Base-by-base conservation (phyloP, 2,888 invertebrate species). In the Slavum lentiscoides region DNA sequence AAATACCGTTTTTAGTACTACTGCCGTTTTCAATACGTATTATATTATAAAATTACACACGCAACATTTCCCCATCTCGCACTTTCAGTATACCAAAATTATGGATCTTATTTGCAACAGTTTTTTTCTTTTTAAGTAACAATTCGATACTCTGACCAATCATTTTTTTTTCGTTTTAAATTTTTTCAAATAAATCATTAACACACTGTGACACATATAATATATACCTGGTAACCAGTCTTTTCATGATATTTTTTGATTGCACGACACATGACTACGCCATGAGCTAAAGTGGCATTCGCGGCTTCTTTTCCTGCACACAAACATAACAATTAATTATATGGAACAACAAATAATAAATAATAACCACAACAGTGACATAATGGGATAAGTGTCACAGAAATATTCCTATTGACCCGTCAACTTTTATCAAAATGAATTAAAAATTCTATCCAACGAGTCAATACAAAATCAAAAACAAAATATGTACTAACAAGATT, bases 261-360 rank as follows among this genome's bases (percentile, higher is more conserved):
- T 39, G 98, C 98, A 85, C 93, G 88, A 84, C 95, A 93, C 98
- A 99, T 99, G 2, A 97, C 93, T 74, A 97, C 88, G 0, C 97
- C 97, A 67, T 94, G 92, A 11, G 94, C 92, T 21, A 98, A 87
- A 0, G 95, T 98, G 0, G 99, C 98, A 88, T 99, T 99, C 0
- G 96, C 92, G 1, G 91, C 87, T 87, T 99, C 99, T 87, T 99
- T 99, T 43, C 95, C 98, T 1, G 13, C 23, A 2, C 0, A 67
- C 17, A 43, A 11, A 55, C 9, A 37, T 53, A 64, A 64, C 0
- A 37, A 58, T 66, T 5, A 49, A 74, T 15, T 64, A 15, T 5
- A 53, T 0, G 15, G 30, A 64, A 17, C n/a, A 39, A 21, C n/a
- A 39, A 19, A 55, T 55, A 55, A 55, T 0, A 55, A 53, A 53